These are phyloP conservation scores for Carassius auratus DNA, from an alignment of 2,113 vertebrate genomes.

Conservation along the genomic window DNA sequence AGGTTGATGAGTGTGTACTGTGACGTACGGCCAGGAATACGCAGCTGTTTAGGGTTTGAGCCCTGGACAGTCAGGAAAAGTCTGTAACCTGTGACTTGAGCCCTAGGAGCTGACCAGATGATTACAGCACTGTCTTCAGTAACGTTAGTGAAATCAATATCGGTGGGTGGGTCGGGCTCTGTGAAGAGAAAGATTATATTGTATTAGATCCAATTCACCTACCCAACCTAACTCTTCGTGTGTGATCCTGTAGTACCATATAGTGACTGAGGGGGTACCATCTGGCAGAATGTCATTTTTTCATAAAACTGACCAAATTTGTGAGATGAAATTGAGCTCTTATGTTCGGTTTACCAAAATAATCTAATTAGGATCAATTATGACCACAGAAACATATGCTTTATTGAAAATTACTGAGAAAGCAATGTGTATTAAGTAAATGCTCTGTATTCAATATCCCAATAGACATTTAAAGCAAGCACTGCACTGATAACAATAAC, in stretches of 20 bases:
- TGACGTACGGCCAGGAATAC: conserved; percentile 74
- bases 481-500: no score
- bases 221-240: conserved; percentile 94
- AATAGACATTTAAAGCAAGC: neutral
- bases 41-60: conserved; percentile 82
- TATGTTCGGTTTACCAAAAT: conserved; percentile 7
- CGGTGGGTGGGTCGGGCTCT: conserved; percentile 87
- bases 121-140: conserved; percentile 84
- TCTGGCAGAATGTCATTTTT: neutral
- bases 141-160: conserved; percentile 82
- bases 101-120: conserved; percentile 82
- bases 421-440: conserved; percentile 10
- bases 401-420: neutral
- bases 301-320: neutral
- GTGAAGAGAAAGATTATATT: conserved; percentile 32
- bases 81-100: conserved; percentile 81
- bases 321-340: neutral
- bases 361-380: neutral
- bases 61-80: conserved; percentile 82
- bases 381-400: conserved; percentile 5
- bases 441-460: neutral
- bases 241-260: conserved; percentile 93
- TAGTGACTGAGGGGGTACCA: conserved; percentile 85
- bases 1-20: conserved; percentile 84
- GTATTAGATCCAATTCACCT: conserved; percentile 1